These are phyloP conservation scores for Isaurus tuberculatus DNA, from an alignment of 92 coral and sea anemone genomes.

Conservation along the genomic window DNA sequence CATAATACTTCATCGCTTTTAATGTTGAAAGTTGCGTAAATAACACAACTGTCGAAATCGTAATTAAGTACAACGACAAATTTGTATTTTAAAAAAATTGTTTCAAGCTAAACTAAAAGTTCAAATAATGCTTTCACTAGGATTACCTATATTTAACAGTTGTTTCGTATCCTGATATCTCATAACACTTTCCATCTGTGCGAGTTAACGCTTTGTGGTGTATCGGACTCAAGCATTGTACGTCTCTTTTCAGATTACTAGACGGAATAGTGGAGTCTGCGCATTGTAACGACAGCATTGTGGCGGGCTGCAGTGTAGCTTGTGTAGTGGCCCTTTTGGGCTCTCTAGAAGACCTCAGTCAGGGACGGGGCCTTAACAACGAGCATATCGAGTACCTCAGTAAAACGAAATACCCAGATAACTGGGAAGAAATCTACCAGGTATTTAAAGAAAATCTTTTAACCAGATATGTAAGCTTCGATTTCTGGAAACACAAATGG, in stretches of 20 bases:
- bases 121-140: no score
- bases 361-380: conserved; percentile 93
- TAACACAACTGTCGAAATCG: no score
- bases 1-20: no score
- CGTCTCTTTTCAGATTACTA: conserved; percentile 67
- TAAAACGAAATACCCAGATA: conserved; percentile 85
- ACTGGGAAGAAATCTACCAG: conserved; percentile 85
- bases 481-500: no score
- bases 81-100: no score
- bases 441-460: conserved; percentile 15
- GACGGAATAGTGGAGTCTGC: conserved; percentile 98
- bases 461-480: no score
- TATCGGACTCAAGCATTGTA: neutral
- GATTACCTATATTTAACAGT: no score
- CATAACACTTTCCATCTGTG: neutral
- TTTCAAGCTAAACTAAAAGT: no score
- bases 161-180: no score
- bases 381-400: conserved; percentile 93
- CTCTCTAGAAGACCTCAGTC: conserved; percentile 95
- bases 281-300: conserved; percentile 89
- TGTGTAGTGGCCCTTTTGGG: conserved; percentile 97
- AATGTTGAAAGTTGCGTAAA: no score
- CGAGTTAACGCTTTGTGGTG: neutral
- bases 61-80: no score
- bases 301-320: conserved; percentile 99